These are phyloP conservation scores for Brachyhypopomus gauderio DNA, from an alignment of 2,113 vertebrate genomes.

Conservation along the genomic window DNA sequence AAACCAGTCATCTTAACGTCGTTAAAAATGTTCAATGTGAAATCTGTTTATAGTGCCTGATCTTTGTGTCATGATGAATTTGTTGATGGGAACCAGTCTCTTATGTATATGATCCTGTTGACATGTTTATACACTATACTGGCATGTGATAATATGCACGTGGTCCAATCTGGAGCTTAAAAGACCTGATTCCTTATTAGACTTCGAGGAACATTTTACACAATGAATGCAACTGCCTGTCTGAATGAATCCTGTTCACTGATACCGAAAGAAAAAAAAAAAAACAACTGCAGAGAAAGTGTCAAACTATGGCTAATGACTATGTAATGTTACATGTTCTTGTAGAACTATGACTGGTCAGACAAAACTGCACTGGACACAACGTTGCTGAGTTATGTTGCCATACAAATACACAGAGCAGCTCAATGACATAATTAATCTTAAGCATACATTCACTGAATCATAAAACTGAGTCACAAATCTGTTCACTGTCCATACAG, in stretches of 20 bases:
- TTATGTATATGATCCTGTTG: neutral
- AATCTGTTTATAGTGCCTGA: neutral
- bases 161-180: neutral
- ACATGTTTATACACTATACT: neutral
- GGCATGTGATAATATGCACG: neutral
- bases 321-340: constrained; percentile 2
- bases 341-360: constrained; percentile 7
- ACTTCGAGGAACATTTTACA: neutral
- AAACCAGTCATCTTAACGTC: neutral
- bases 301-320: constrained; percentile 25
- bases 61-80: neutral
- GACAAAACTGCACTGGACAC: constrained; percentile 12
- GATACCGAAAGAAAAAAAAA: constrained; percentile 36
- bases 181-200: neutral
- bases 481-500: constrained; percentile 5
- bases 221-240: neutral
- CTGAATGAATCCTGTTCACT: neutral
- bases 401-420: constrained; percentile 37
- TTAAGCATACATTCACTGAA: constrained; percentile 28
- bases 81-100: neutral
- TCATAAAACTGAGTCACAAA: constrained; percentile 25
- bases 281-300: constrained; percentile 17
- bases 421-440: constrained; percentile 15
- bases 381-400: constrained; percentile 8
- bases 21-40: neutral